Base-by-base conservation (phyloP, 2,888 invertebrate genomes). In the Gymnocheta viridis region DNA sequence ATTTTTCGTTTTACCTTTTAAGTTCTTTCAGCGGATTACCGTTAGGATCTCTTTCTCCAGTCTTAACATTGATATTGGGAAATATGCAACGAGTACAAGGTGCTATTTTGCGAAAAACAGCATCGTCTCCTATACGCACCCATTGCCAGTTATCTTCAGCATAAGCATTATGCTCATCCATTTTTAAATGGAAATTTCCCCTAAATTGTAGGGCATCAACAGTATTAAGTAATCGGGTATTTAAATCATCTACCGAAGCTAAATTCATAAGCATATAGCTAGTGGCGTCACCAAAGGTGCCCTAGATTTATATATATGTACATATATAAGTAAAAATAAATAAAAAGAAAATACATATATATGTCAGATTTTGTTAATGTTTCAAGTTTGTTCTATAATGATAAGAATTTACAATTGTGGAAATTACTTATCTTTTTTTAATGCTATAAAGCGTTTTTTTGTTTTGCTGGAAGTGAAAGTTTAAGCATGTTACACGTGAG, bases 131-230 rank as follows among this genome's bases (percentile, higher is more conserved):
- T 72, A 96, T 95, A 89, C 94, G 94, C 4, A 96, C 89, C 92
- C 94, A 96, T 73, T 94, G 93, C 95, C 96, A 96, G 6, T 92
- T 90, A 87, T 96, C 96, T 90, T 96, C 96, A 2, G 93, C 95
- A 87, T 93, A 95, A 0, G 95, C 90, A 58, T 91, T 87, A 1
- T 93, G 92, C 0, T 94, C 94, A 6, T 94, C 95, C 69, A 92
- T 91, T 76, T 93, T 92, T 2, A 96, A 91, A 6, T 95, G 92
- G 87, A 96, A 95, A 90, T 95, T 96, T 0, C 95, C 94, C 56
- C 96, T 93, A 90, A 96, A 96, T 85, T 94, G 93, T 10, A 92
- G 91, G 1, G 93, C 89, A 17, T 92, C 89, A 0, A 95, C 93
- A 5, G 93, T 91, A 6, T 91, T 89, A 41, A 92, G 92, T 0